Base-by-base conservation (phyloP, 1,140 invertebrate genomes). In the Ptiloglossa arizonensis region DNA sequence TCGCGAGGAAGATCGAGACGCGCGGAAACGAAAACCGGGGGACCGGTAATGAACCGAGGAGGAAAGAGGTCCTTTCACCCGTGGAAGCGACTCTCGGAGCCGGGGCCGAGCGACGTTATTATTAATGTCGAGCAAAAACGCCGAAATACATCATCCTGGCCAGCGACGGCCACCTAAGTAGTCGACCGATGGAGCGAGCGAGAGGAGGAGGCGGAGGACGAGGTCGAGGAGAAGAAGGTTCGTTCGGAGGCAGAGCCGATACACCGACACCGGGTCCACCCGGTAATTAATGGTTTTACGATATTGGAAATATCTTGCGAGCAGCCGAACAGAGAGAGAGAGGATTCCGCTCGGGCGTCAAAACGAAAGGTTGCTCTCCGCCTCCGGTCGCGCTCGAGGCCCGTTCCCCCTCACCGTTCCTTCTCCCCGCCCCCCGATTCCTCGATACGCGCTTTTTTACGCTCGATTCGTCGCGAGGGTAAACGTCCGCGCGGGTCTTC, bases 271-370 rank as follows among this genome's bases (percentile, higher is more conserved):
- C 87, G 60, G 86, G 85, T 88, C 84, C 85, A 85, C 64, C 17
- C 59, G 86, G 84, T 92, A 92, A 91, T 92, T 92, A 91, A 92
- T 91, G 89, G 89, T 90, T 91, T 91, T 90, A 91, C 86, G 90
- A 90, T 90, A 90, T 90, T 90, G 87, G 88, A 90, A 91, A 90
- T 88, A 86, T 88, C 87, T 84, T 82, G 83, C 80, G 82, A 76
- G 79, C 87, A 81, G 24, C 80, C 72, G 82, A 87, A n/a, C n/a
- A n/a, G n/a, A n/a, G n/a, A 11, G 41, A 41, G 41, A 41, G 81
- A 85, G 79, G 84, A 87, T 87, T 85, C 72, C 66, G 69, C 46
- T 70, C 64, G 80, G 71, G 69, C 78, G 71, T 83, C 74, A 81
- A 86, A 80, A 82, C 81, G 76, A 80, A 83, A 83, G 75, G 46